phyloP scores from a whole-genome alignment of 2,113 vertebrate species.

The Sigmodon hispidus region DNA sequence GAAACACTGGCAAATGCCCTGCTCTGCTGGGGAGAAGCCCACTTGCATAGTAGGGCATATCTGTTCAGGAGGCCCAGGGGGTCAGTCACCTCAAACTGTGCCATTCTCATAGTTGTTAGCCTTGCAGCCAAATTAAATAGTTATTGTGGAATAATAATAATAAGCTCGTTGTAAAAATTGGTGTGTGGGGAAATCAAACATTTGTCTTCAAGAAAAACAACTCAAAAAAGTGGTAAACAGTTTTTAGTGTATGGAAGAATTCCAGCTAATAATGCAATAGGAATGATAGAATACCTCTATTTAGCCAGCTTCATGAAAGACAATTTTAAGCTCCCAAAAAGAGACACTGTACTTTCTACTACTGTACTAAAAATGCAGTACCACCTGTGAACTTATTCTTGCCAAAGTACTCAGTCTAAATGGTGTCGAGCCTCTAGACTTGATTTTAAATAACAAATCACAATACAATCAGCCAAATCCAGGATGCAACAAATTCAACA shows the following conservation, averaged over 20 bases:
- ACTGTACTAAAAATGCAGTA: not conserved
- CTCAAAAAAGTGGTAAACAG: not conserved
- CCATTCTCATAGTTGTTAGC: not conserved
- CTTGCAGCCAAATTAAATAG: not conserved
- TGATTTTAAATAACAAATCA: not conserved
- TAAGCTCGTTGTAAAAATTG: not conserved
- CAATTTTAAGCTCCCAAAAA: conserved; percentile 5
- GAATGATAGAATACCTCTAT: not conserved
- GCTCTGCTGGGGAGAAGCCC: not conserved
- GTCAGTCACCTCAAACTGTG: not conserved
- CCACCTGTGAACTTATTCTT: not conserved
- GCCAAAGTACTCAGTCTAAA: not conserved
- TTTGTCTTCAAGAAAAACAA: not conserved
- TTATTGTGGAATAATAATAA: not conserved
- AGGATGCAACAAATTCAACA: not conserved
- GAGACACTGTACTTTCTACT: not conserved
- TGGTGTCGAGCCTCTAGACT: not conserved
- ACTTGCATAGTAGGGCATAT: not conserved
- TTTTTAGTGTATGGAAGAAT: not conserved
- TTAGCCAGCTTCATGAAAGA: not conserved
- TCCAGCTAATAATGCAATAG: not conserved
- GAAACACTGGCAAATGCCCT: not conserved
- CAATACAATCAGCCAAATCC: not conserved
- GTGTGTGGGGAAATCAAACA: not conserved
- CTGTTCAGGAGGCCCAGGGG: not conserved